Base-by-base conservation (phyloP, 2,888 invertebrate species). In the Synergus umbraculus region DNA sequence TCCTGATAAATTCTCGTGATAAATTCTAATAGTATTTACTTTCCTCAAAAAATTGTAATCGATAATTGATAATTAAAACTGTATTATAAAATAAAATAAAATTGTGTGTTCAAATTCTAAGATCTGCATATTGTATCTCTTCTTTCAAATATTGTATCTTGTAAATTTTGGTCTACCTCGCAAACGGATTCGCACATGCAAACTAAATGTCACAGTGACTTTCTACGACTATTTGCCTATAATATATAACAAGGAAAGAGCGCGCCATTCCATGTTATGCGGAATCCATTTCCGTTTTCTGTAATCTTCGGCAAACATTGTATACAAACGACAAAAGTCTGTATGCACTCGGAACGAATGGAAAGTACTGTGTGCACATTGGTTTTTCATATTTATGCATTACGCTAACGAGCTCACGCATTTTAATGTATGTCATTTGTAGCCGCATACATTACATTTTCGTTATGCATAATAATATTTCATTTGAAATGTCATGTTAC, bases 231-330 rank as follows among this genome's bases (percentile, higher is more conserved):
- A 63, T 10, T 63, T 63, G 8, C 10, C 5, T 22, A 22, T 22
- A 63, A 63, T 63, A 63, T 63, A 13, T 64, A 13, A 29, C 66
- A 37, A 49, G 63, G 12, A 77, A 46, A 64, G 60, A 65, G 65
- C 54, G n/a, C 63, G 69, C 66, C 67, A 64, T 41, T 44, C 12
- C 58, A 78, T 29, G 77, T 83, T 79, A 81, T 83, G 64, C 77
- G 65, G 78, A 80, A 84, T 84, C 81, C 78, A 79, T 82, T 83
- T 79, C 79, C 78, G 82, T 79, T 82, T 81, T 81, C 76, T 73
- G 80, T 79, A 66, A 66, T 66, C 66, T 66, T 66, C n/a, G 13
- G 41, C 43, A 65, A 41, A 65, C 65, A 66, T 79, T 41, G 37
- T 43, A 9, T 66, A 66, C 37, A 66, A 66, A 66, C 1, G 15